A percentile compares a stretch with the other conserved stretches of the same genome.
Conservation (phyloP, 1,140 invertebrate genomes). For the Sitophilus oryzae region DNA sequence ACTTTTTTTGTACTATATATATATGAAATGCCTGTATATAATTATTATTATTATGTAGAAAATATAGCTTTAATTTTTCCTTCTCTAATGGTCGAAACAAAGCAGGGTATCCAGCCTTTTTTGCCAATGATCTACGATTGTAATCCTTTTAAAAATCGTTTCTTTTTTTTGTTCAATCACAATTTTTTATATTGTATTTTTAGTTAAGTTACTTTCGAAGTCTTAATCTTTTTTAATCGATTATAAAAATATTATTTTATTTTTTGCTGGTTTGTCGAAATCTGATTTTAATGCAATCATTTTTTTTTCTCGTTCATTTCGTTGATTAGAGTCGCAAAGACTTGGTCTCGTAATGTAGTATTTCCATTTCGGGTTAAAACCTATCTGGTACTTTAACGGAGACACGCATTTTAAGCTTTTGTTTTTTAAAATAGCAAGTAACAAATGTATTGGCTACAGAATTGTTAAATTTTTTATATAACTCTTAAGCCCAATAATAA, state of each 20-base stretch:
- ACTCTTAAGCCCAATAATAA: no score
- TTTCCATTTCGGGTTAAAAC: neutral
- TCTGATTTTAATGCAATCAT: neutral
- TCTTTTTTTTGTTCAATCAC: neutral
- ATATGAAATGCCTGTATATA: slow-evolving; percentile 9
- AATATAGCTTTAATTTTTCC: slow-evolving; percentile 16
- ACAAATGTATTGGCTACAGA: neutral
- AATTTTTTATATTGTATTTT: neutral
- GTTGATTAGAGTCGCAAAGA: neutral
- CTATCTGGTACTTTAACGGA: no score
- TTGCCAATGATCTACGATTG: slow-evolving; percentile 15
- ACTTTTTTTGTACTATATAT: no score
- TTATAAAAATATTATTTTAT: neutral
- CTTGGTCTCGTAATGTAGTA: neutral
- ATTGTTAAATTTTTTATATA: no score
- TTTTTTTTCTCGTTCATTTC: neutral
- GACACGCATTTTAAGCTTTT: neutral
- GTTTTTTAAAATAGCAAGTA: neutral
- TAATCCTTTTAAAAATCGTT: slow-evolving; percentile 9
- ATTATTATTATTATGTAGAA: slow-evolving; percentile 15
- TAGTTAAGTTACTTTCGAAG: neutral
- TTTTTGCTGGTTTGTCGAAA: neutral
- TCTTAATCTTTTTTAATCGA: neutral
- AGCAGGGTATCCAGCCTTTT: slow-evolving; percentile 17
- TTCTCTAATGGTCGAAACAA: slow-evolving; percentile 5